phyloP scores from a whole-genome alignment of 2,888 invertebrate species.

The Ariolimax columbianus region DNA sequence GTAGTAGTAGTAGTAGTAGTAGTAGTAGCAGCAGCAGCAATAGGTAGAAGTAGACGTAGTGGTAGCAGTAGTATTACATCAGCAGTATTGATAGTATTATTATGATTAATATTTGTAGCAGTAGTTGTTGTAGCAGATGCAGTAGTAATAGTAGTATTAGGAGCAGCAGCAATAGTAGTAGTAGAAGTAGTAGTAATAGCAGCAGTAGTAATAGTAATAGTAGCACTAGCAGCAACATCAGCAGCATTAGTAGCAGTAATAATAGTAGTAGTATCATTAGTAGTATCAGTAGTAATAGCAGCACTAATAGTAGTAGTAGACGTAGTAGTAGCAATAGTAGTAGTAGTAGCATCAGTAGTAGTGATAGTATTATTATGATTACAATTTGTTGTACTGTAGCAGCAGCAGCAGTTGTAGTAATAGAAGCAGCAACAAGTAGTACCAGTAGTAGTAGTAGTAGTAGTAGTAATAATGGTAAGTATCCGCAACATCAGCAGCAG shows the following conservation, averaged over 20 bases:
- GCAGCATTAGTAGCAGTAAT: slow-evolving; percentile 20
- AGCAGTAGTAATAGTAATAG: neutral
- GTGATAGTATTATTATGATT: neutral
- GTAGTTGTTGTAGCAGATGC: neutral
- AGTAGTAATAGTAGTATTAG: slow-evolving; percentile 1
- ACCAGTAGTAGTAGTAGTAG: neutral
- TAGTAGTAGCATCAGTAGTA: neutral
- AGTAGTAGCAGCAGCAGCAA: too few species aligned
- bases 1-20: too few species aligned
- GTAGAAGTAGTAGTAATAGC: slow-evolving; percentile 11
- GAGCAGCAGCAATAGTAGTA: neutral
- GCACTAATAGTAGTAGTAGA: slow-evolving; percentile 12
- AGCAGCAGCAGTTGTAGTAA: neutral
- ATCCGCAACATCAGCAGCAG: too few species aligned
- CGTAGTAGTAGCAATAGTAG: neutral
- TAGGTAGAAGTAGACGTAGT: neutral
- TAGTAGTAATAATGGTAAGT: too few species aligned
- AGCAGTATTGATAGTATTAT: neutral
- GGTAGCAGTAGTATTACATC: too few species aligned
- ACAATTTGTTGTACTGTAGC: too few species aligned
- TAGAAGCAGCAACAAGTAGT: neutral
- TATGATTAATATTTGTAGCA: too few species aligned
- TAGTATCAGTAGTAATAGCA: slow-evolving; percentile 16
- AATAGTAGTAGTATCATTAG: slow-evolving; percentile 14
- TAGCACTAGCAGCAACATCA: neutral